Evolutionary conservation across 2,113 vertebrate genomes (phyloP), one percentile per base, ranked within the genome.

Genomic region (Caranx melampygus): DNA sequence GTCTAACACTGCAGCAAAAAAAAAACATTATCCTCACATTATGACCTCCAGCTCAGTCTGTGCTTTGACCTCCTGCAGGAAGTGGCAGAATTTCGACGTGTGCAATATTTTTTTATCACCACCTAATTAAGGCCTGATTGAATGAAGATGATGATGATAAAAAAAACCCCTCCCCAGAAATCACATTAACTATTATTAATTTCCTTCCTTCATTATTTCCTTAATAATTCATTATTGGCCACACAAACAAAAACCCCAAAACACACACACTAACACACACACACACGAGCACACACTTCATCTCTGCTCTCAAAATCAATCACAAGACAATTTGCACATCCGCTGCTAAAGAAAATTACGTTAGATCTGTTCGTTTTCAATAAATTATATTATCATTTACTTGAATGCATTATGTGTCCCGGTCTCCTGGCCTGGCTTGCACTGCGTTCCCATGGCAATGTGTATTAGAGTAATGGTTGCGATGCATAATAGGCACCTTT

Each of bases 361-460:
- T 87, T 83, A 85, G 34, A 77, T 77, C 61, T 51, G 58, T 64
- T 81, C 16, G 26, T 82, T 87, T 83, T 65, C 72, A 86, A 87
- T 83, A 72, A 85, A 92, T 87, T 54, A 83, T 58, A 68, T 88
- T 35, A 88, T 71, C 40, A 60, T 90, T 91, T 61, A 83, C 65
- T 79, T 70, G 52, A 78, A 90, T 60, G 64, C 72, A 81, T 81
- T 79, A 63, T 16, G 60, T 51, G 68, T 86, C 64, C 73, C 45
- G 3, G 68, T 31, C 78, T 73, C 65, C 57, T 90, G 82, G 78
- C 88, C 87, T 74, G 55, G 67, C 80, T 58, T 84, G 88, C 80
- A 64, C 81, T 15, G 20, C 0, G 68, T 90, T 88, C 21, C 88
- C 82, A 86, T 79, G 86, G 78, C 80, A 49, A 85, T 51, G 4